These are phyloP conservation scores for Pygocentrus nattereri DNA, from an alignment of 2,797 vertebrate species.

Conservation along the genomic window DNA sequence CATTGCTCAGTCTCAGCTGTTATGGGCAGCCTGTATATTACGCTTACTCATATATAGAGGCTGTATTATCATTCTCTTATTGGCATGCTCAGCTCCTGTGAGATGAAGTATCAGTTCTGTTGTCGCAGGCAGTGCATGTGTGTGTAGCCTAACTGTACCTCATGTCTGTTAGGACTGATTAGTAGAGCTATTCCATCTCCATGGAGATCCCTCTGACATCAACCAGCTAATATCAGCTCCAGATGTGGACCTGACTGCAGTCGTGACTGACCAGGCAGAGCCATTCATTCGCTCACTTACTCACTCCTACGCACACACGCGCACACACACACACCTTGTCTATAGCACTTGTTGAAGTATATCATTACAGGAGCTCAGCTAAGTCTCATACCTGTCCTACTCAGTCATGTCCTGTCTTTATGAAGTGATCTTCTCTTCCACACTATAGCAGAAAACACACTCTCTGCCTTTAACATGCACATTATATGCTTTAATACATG, in stretches of 20 bases:
- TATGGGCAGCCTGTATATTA: too few species aligned
- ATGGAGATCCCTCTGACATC: slow-evolving; percentile 71
- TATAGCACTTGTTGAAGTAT: slow-evolving; percentile 2
- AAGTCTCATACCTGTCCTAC: neutral
- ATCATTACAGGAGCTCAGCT: neutral
- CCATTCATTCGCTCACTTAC: neutral
- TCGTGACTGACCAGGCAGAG: slow-evolving; percentile 4
- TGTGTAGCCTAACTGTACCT: neutral
- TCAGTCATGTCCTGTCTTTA: slow-evolving; percentile 10
- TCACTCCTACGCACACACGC: neutral
- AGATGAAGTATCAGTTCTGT: neutral
- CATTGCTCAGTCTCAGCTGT: too few species aligned
- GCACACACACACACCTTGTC: neutral
- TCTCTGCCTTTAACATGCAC: neutral
- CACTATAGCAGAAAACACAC: neutral
- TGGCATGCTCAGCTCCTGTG: neutral
- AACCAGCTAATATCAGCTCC: slow-evolving; percentile 70
- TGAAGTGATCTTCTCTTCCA: neutral
- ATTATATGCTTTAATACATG: too few species aligned
- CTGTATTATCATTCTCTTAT: neutral
- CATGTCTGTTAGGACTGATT: slow-evolving; percentile 59
- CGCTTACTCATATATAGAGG: neutral
- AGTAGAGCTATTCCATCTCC: slow-evolving; percentile 61
- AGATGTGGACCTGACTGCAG: slow-evolving; percentile 71
- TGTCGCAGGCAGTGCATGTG: slow-evolving; percentile 6